A percentile compares a stretch with the other conserved stretches of the same genome.
Conservation (phyloP, 2,888 invertebrate genomes). For the Neuroscelio doddi region DNA sequence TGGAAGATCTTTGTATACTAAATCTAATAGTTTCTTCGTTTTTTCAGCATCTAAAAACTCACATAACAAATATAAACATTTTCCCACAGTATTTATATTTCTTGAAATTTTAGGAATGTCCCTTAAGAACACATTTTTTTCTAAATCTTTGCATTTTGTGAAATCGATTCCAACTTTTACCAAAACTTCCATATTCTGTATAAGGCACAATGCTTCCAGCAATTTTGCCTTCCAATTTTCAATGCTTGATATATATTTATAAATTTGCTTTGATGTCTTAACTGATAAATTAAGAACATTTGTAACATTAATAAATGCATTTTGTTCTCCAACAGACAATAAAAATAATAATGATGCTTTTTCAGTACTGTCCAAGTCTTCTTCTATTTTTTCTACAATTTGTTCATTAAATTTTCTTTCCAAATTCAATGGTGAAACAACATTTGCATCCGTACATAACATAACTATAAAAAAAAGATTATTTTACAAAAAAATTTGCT, state of each 20-base stretch:
- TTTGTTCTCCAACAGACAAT: not conserved
- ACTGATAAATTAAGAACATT: not conserved
- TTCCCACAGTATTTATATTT: not conserved
- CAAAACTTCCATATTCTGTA: not conserved
- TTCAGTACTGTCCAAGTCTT: not conserved
- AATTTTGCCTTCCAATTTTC: not conserved
- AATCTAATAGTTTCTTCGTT: not conserved
- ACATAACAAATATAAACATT: slow-evolving; percentile 1
- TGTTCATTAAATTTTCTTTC: not conserved
- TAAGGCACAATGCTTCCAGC: not conserved
- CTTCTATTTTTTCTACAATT: not conserved
- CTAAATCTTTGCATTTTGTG: not conserved
- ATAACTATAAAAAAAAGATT: too few species aligned
- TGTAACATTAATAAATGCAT: not conserved
- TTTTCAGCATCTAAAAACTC: not conserved
- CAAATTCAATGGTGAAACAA: too few species aligned
- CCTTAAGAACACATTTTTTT: not conserved
- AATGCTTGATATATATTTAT: not conserved
- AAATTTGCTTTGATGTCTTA: not conserved
- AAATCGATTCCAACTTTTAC: not conserved
- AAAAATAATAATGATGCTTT: slow-evolving; percentile 6
- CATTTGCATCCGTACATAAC: too few species aligned
- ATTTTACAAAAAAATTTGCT: too few species aligned
- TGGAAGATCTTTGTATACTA: not conserved
- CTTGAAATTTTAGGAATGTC: not conserved